Conservation (phyloP, 2,113 vertebrate species). For the Gobius niger region DNA sequence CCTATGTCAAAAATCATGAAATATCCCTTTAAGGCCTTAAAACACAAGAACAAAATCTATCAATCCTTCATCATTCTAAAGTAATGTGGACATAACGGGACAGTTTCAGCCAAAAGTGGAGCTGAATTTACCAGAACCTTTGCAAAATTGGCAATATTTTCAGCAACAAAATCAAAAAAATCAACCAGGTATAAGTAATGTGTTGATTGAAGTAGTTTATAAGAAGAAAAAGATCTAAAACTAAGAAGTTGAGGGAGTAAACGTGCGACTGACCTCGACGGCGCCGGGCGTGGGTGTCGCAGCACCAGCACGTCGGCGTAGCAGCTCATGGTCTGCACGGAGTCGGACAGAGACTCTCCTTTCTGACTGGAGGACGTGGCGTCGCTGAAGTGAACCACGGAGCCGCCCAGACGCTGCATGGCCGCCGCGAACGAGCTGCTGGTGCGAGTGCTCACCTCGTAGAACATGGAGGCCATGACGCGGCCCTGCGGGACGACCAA, state of each 20-base stretch:
- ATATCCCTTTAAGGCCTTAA: too few relatives aligned
- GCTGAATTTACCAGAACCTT: too few relatives aligned
- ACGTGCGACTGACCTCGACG: conserved; percentile 81
- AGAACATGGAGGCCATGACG: conserved; percentile 98
- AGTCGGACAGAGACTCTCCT: conserved; percentile 91
- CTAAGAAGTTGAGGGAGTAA: fast-evolving
- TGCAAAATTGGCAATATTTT: too few relatives aligned
- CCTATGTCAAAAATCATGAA: too few relatives aligned
- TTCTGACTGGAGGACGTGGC: conserved; percentile 93
- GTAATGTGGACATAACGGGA: too few relatives aligned
- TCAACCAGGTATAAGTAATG: too few relatives aligned
- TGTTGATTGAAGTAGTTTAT: too few relatives aligned
- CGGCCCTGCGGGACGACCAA: conserved; percentile 79
- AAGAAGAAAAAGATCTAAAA: too few relatives aligned
- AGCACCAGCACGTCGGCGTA: conserved; percentile 92
- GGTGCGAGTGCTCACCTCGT: conserved; percentile 94
- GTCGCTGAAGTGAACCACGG: conserved; percentile 89
- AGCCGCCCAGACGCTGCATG: conserved; percentile 92
- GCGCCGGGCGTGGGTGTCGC: conserved; percentile 88
- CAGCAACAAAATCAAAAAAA: too few relatives aligned
- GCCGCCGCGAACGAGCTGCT: conserved; percentile 92
- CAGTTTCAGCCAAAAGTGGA: too few relatives aligned
- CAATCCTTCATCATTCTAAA: too few relatives aligned
- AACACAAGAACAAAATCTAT: too few relatives aligned
- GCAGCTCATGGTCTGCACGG: conserved; percentile 96